A percentile compares a stretch with the other conserved stretches of the same genome.
Evolutionary conservation across 2,888 invertebrate species (phyloP).

Genomic region (Bellardia bayeri): DNA sequence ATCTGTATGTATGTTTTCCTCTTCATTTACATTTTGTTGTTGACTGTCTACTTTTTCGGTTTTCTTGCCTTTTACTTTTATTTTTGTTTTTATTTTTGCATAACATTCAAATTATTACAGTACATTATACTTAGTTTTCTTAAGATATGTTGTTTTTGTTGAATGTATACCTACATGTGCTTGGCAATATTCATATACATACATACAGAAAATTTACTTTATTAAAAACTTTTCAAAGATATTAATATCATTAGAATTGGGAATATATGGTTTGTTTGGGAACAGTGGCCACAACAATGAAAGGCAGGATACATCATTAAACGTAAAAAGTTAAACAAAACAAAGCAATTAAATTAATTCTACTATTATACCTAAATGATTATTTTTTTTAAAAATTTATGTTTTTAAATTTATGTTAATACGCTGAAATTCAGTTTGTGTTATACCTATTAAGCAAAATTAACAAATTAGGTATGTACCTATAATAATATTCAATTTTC

Average conservation of each 20-base stretch:
- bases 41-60: neutral
- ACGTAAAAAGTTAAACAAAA: neutral
- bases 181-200: neutral
- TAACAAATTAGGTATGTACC: neutral
- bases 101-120: constrained; percentile 49
- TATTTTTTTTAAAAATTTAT: neutral
- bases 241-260: neutral
- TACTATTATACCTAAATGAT: too few relatives aligned
- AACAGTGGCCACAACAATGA: neutral
- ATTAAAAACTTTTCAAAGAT: neutral
- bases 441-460: neutral
- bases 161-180: neutral
- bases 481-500: neutral
- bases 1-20: neutral
- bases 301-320: too few relatives aligned
- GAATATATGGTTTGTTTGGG: neutral
- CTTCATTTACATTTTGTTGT: constrained; percentile 18
- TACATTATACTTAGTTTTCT: constrained; percentile 8
- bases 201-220: neutral
- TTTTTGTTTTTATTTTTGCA: constrained; percentile 38
- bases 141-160: constrained; percentile 14
- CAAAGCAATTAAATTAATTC: too few relatives aligned
- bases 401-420: constrained; percentile 1
- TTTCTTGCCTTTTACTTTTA: constrained; percentile 52
- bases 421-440: neutral